These are phyloP conservation scores for Scolopax rusticola DNA, from an alignment of 2,797 vertebrate species.

Conservation along the genomic window DNA sequence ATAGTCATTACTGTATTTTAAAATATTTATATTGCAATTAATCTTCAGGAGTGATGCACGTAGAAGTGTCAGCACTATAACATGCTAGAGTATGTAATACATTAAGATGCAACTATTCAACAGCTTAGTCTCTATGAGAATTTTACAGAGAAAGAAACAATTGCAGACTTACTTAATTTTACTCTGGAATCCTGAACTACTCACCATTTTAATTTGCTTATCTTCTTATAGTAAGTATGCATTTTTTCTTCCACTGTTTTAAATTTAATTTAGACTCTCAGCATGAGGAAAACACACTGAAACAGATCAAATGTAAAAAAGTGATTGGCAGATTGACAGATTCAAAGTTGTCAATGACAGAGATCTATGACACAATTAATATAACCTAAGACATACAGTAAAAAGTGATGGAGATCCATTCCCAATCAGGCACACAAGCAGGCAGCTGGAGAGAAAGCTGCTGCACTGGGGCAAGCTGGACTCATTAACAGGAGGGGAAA, in stretches of 20 bases:
- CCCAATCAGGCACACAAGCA: not conserved
- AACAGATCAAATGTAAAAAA: not conserved
- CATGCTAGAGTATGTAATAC: not conserved
- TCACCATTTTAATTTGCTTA: not conserved
- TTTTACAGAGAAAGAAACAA: not conserved
- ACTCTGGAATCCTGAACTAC: not conserved
- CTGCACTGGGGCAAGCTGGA: not conserved
- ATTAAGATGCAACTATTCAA: not conserved
- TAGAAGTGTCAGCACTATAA: not conserved
- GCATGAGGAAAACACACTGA: not conserved
- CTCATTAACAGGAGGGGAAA: not conserved
- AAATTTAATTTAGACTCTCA: not conserved
- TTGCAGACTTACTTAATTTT: not conserved
- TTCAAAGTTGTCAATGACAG: not conserved
- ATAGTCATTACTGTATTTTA: not conserved
- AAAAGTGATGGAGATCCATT: not conserved
- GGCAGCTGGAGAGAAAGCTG: not conserved
- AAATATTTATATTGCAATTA: slow-evolving; percentile 21
- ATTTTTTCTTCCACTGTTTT: not conserved
- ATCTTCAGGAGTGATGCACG: not conserved
- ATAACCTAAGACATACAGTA: not conserved
- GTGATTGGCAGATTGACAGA: not conserved
- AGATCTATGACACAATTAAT: not conserved
- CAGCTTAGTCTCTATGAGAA: not conserved
- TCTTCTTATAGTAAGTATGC: not conserved